Evolutionary conservation across 2,888 invertebrate species (phyloP).

Genomic region (Drosophila maculinotata): DNA sequence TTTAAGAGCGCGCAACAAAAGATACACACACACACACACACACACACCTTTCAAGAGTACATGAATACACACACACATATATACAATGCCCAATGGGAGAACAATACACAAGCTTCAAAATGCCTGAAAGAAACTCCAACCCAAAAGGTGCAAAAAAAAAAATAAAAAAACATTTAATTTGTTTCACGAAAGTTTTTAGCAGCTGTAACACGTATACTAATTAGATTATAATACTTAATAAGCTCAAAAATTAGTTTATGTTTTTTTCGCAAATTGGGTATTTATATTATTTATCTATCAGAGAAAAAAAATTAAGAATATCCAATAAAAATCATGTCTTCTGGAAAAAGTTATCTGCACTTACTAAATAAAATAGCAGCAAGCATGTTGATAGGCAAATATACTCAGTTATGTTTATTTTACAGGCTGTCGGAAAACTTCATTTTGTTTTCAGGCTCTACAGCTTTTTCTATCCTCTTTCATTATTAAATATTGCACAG

Average conservation of each 20-base stretch:
- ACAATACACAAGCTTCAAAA: constrained; percentile 38
- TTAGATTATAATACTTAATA: constrained; percentile 2
- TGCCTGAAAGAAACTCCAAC: constrained; percentile 16
- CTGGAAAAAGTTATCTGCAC: too few species aligned
- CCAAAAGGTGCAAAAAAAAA: neutral
- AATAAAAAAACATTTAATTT: constrained; percentile 23
- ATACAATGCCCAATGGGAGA: constrained; percentile 31
- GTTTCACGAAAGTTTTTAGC: constrained; percentile 1
- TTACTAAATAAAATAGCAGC: too few species aligned
- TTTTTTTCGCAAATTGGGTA: too few species aligned
- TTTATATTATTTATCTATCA: too few species aligned
- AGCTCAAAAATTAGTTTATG: too few species aligned
- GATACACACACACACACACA: constrained; percentile 14
- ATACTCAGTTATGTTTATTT: too few species aligned
- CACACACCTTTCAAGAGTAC: too few species aligned
- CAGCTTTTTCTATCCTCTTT: neutral
- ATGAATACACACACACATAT: constrained; percentile 10
- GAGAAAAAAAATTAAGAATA: too few species aligned
- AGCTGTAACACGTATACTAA: constrained; percentile 6
- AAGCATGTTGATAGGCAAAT: too few species aligned
- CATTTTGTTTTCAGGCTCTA: too few species aligned
- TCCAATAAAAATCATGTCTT: too few species aligned
- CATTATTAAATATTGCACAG: neutral
- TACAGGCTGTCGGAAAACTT: too few species aligned
- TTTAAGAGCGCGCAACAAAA: constrained; percentile 57